Percentiles rank a stretch among this genome's conserved stretches.
These are phyloP conservation scores for Conger conger DNA, from an alignment of 2,113 vertebrate genomes.

Conservation along the genomic window DNA sequence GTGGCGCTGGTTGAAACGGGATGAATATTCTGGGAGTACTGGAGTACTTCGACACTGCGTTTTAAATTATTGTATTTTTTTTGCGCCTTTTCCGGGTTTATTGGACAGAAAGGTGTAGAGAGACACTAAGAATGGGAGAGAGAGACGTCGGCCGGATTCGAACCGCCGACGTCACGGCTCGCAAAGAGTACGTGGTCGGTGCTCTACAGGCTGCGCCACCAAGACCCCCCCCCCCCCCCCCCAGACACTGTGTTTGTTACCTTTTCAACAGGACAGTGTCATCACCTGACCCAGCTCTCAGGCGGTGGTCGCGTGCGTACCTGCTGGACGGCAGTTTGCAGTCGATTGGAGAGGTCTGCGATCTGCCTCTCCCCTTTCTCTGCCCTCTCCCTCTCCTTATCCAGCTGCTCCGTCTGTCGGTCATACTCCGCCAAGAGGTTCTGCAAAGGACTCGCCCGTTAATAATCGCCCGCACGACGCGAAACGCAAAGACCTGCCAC, in stretches of 20 bases:
- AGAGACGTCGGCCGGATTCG: too few relatives aligned
- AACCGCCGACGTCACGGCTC: too few relatives aligned
- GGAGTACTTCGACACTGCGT: too few relatives aligned
- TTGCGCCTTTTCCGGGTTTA: too few relatives aligned
- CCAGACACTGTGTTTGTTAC: not conserved
- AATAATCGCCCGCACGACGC: constrained; percentile 13
- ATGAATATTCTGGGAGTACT: not conserved
- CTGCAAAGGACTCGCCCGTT: constrained; percentile 61
- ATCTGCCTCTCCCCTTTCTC: constrained; percentile 78
- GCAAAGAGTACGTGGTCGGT: too few relatives aligned
- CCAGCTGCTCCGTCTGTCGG: constrained; percentile 86
- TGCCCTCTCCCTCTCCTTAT: constrained; percentile 79
- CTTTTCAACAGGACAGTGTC: not conserved
- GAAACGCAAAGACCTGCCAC: not conserved
- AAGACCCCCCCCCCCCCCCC: too few relatives aligned
- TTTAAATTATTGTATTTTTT: too few relatives aligned
- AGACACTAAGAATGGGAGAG: too few relatives aligned
- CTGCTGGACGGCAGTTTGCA: constrained; percentile 77
- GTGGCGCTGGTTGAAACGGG: not conserved
- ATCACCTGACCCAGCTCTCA: not conserved
- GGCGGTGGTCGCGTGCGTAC: constrained; percentile 54
- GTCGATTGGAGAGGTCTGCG: constrained; percentile 81
- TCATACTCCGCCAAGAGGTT: constrained; percentile 92
- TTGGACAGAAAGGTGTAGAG: too few relatives aligned
- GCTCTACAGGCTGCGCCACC: too few relatives aligned